Evolutionary conservation across 1,140 invertebrate genomes (phyloP).

Genomic region (Paracyclopina nana): DNA sequence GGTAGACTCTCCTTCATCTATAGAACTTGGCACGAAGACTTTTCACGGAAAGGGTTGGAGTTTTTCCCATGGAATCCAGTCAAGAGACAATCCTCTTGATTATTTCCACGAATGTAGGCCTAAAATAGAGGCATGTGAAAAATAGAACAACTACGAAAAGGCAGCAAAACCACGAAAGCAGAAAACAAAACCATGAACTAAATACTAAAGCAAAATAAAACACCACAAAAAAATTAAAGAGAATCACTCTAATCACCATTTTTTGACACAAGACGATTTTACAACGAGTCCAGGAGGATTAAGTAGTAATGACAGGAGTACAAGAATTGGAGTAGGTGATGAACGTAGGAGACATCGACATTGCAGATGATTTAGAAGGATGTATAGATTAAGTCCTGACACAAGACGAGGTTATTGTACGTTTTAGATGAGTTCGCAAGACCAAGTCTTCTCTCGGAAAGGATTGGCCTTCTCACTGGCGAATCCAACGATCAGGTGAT

Average conservation of each 20-base stretch:
- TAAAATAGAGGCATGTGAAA: background rate
- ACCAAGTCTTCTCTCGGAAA: slow-evolving; percentile 62
- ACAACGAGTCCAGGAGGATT: background rate
- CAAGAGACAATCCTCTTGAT: background rate
- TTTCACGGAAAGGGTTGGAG: slow-evolving; percentile 1
- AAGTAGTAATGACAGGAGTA: background rate
- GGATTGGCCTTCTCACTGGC: slow-evolving; percentile 90
- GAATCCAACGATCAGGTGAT: slow-evolving; percentile 85
- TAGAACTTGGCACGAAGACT: background rate
- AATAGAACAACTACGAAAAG: background rate
- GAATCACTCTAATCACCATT: background rate
- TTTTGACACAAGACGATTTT: background rate
- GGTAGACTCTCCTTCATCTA: background rate
- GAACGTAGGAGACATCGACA: background rate
- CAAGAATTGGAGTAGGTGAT: background rate
- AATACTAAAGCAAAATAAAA: background rate
- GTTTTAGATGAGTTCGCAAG: slow-evolving; percentile 20
- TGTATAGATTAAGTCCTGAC: background rate
- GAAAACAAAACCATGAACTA: background rate
- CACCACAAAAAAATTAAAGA: background rate
- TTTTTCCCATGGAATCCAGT: slow-evolving; percentile 3
- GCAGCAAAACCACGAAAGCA: background rate
- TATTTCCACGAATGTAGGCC: background rate
- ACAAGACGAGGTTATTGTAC: background rate
- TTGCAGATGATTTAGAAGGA: background rate